These are phyloP conservation scores for Hemicordylus capensis DNA, from an alignment of 2,113 vertebrate genomes.

Conservation along the genomic window DNA sequence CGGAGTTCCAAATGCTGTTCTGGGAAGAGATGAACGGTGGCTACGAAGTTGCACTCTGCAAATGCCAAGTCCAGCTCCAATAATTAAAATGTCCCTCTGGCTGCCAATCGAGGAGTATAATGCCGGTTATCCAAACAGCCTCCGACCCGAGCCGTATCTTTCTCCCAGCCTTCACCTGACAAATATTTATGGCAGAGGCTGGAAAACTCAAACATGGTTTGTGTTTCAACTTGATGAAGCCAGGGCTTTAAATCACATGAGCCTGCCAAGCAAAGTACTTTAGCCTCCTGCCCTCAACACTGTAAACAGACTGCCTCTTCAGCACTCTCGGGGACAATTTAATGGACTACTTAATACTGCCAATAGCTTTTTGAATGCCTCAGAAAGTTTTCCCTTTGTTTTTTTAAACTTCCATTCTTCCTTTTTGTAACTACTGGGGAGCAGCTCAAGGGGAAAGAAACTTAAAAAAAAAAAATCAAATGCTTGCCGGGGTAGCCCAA, in stretches of 20 bases:
- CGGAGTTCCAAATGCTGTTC: background rate
- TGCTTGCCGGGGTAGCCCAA: too few relatives aligned
- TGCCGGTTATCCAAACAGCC: rapidly evolving
- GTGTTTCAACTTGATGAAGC: constrained; percentile 34
- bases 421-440: background rate
- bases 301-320: background rate
- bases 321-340: constrained; percentile 7
- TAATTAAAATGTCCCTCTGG: background rate
- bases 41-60: background rate
- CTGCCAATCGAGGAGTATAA: background rate
- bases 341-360: constrained; percentile 38
- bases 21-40: background rate
- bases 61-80: background rate
- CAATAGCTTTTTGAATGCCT: background rate
- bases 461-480: too few relatives aligned
- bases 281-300: constrained; percentile 32
- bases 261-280: constrained; percentile 41
- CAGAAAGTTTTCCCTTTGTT: background rate
- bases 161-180: background rate
- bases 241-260: constrained; percentile 24
- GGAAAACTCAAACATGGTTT: constrained; percentile 17
- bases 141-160: rapidly evolving
- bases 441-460: background rate
- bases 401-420: background rate
- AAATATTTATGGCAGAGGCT: background rate